A percentile compares a stretch with the other conserved stretches of the same genome.
Conservation (phyloP, 1,140 invertebrate species). For the Aricia agestis region DNA sequence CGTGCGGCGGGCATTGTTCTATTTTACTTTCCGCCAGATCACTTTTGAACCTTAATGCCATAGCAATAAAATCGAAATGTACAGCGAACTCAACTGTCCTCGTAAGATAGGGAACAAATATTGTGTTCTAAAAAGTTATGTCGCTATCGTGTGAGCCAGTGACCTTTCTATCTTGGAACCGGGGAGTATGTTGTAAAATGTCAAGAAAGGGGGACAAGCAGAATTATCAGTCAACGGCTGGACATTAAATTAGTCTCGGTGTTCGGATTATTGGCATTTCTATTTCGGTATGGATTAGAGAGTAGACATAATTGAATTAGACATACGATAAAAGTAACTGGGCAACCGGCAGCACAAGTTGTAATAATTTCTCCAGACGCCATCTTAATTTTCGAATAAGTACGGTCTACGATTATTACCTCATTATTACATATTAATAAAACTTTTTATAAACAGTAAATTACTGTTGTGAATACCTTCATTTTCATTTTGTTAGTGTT, state of each 20-base stretch:
- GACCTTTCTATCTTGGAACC: constrained; percentile 1
- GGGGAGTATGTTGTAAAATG: background rate
- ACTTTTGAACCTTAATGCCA: background rate
- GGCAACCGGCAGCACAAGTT: background rate
- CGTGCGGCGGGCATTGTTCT: too few relatives aligned
- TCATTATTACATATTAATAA: background rate
- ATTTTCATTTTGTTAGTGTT: too few relatives aligned
- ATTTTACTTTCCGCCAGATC: too few relatives aligned
- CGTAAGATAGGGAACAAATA: background rate
- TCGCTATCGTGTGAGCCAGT: background rate
- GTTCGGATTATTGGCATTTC: background rate
- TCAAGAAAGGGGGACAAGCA: background rate
- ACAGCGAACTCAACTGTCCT: background rate
- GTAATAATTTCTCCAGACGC: background rate
- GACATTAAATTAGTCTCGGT: constrained; percentile 1
- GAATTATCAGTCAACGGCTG: constrained; percentile 5
- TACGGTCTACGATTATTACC: too few relatives aligned
- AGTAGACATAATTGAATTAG: background rate
- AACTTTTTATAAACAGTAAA: too few relatives aligned
- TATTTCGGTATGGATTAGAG: background rate
- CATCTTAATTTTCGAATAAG: background rate
- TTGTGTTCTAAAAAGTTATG: background rate
- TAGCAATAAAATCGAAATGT: background rate
- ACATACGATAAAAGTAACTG: background rate
- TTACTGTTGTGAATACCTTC: too few relatives aligned